These are phyloP conservation scores for Ylistrum balloti DNA, from an alignment of 1,140 invertebrate genomes.

Conservation along the genomic window DNA sequence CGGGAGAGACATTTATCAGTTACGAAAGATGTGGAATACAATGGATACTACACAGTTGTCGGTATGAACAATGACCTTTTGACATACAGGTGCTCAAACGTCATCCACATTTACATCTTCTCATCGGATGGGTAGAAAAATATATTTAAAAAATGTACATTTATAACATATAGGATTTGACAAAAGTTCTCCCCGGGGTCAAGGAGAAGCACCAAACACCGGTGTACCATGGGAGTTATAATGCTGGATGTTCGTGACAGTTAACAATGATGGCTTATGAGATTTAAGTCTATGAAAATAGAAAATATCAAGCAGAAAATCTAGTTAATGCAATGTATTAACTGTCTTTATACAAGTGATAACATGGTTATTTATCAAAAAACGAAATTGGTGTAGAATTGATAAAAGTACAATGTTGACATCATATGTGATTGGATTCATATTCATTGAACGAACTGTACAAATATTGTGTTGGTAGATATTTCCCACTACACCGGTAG, in stretches of 20 bases:
- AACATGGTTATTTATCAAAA: slow-evolving; percentile 26
- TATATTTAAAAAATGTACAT: slow-evolving; percentile 31
- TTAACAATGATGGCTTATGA: neutral
- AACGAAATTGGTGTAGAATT: slow-evolving; percentile 24
- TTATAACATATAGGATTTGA: slow-evolving; percentile 36
- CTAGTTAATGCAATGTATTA: slow-evolving; percentile 10
- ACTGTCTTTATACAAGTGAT: neutral
- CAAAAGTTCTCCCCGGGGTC: slow-evolving; percentile 10
- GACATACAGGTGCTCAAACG: neutral
- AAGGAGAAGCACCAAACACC: slow-evolving; percentile 32
- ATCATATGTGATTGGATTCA: neutral
- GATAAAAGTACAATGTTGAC: neutral
- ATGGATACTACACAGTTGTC: neutral
- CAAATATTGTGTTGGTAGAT: neutral
- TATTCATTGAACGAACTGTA: neutral
- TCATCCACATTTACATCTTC: neutral
- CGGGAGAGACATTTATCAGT: neutral
- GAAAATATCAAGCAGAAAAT: slow-evolving; percentile 23
- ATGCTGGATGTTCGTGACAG: neutral
- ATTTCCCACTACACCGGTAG: slow-evolving; percentile 30
- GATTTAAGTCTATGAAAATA: neutral
- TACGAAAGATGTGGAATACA: neutral
- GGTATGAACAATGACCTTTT: neutral
- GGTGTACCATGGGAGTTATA: neutral
- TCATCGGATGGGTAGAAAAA: slow-evolving; percentile 19